These are phyloP conservation scores for Sternarchorhynchus goeldii DNA, from an alignment of 2,797 vertebrate genomes.

Conservation along the genomic window DNA sequence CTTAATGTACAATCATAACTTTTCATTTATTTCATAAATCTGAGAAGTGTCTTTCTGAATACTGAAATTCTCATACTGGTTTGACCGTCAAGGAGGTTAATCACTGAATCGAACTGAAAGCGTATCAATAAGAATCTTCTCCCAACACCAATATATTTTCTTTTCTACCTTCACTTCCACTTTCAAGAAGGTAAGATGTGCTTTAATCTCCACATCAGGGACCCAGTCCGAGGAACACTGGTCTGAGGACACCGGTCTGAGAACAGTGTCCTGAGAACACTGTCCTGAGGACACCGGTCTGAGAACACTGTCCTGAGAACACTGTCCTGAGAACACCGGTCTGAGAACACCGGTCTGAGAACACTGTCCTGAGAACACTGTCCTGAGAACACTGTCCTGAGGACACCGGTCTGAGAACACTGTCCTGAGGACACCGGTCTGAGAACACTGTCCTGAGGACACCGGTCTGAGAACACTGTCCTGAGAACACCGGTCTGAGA, in stretches of 20 bases:
- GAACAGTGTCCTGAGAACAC: conserved; percentile 15
- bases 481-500: conserved; percentile 28
- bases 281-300: conserved; percentile 13
- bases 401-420: too few relatives aligned
- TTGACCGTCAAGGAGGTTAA: background rate
- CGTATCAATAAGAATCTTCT: background rate
- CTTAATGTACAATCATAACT: too few relatives aligned
- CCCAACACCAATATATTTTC: background rate
- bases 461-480: too few relatives aligned
- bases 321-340: too few relatives aligned
- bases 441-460: conserved; percentile 24
- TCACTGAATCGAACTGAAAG: background rate
- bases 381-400: too few relatives aligned
- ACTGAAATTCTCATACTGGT: too few relatives aligned
- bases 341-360: conserved; percentile 13
- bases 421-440: conserved; percentile 8
- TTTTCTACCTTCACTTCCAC: background rate
- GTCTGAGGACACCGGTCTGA: conserved; percentile 14
- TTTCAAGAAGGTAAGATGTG: background rate
- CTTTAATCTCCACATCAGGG: conserved; percentile 45
- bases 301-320: conserved; percentile 24
- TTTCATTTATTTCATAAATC: too few relatives aligned
- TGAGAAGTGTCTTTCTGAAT: too few relatives aligned
- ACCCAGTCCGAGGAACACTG: conserved; percentile 24
- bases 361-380: conserved; percentile 2